Base-by-base conservation (phyloP, 2,113 vertebrate species). In the Microcebus jonahi region DNA sequence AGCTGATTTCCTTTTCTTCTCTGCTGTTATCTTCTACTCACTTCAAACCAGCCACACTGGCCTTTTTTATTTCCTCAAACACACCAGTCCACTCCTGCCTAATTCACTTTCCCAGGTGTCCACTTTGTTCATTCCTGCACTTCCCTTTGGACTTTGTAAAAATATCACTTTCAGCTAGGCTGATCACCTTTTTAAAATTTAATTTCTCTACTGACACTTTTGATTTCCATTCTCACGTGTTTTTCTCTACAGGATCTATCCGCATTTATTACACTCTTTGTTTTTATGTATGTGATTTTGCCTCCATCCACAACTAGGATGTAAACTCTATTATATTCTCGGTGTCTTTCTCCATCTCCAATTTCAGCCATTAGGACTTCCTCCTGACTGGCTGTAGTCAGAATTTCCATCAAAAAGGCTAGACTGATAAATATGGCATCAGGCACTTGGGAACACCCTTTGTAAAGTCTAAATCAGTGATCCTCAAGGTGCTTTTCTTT, bases 381-480 rank as follows among this genome's bases (percentile, higher is more conserved):
- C 23, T 1, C 21, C 8, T 83, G 55, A 36, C 20, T 31, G 23
- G 10, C 1, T 20, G 20, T 67, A 20, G 11, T n/a, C 23, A 63
- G 12, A 21, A 55, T 39, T 67, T 48, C 31, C 48, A 91, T 9
- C 29, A 77, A 50, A 87, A 88, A n/a, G 27, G 5, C 68, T 57
- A 68, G 6, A 11, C 5, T n/a, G 4, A 75, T 80, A 63, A 53
- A 21, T 14, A 53, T 0, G 2, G 42, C 9, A 5, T 1, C 17
- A 12, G 21, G 23, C 12, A 45, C 12, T 25, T 29, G 21, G n/a
- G 2, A 45, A 50, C 25, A 50, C 21, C 48, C 31, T 87, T 34
- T 55, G 50, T 23, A n/a, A 27, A 27, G 4, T 31, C n/a, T 11
- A 55, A 65, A 18, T 29, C 25, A 12, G 14, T 18, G 11, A 39